These are phyloP conservation scores for Oscheius sp. DNA, from an alignment of 2,888 invertebrate genomes.

Conservation along the genomic window DNA sequence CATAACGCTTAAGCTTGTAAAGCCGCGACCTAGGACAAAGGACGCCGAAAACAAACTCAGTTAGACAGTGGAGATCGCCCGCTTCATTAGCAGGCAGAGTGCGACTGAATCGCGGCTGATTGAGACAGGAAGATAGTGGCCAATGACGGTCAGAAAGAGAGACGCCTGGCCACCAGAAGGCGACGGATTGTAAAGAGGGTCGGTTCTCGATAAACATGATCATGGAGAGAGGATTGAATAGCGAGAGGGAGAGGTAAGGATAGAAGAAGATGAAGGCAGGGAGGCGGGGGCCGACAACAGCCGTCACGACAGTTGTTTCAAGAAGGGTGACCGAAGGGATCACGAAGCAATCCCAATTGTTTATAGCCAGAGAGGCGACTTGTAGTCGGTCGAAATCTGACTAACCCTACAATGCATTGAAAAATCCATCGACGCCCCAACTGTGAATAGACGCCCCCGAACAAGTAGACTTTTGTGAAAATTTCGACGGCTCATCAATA, in stretches of 20 bases:
- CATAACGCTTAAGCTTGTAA: background rate
- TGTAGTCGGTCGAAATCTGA: background rate
- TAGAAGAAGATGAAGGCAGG: background rate
- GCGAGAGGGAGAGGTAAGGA: background rate
- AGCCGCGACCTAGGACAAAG: conserved; percentile 1
- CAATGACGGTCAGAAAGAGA: conserved; percentile 17
- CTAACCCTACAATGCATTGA: background rate
- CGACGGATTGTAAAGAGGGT: background rate
- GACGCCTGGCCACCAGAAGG: background rate
- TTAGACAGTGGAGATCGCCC: conserved; percentile 6
- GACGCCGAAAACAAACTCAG: background rate
- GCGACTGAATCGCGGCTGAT: conserved; percentile 27
- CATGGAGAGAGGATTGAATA: background rate
- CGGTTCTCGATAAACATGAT: background rate
- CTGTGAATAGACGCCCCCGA: background rate
- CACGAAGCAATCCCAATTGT: background rate
- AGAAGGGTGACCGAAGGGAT: background rate
- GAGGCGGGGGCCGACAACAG: conserved; percentile 1
- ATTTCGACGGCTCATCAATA: conserved; percentile 20
- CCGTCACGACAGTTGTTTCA: conserved; percentile 15
- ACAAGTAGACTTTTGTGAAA: background rate
- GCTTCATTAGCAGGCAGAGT: conserved; percentile 1
- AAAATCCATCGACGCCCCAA: background rate
- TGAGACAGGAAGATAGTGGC: conserved; percentile 27
- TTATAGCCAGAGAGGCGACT: background rate